Base-by-base conservation (phyloP, 1,140 invertebrate genomes). In the Hestina assimilis region DNA sequence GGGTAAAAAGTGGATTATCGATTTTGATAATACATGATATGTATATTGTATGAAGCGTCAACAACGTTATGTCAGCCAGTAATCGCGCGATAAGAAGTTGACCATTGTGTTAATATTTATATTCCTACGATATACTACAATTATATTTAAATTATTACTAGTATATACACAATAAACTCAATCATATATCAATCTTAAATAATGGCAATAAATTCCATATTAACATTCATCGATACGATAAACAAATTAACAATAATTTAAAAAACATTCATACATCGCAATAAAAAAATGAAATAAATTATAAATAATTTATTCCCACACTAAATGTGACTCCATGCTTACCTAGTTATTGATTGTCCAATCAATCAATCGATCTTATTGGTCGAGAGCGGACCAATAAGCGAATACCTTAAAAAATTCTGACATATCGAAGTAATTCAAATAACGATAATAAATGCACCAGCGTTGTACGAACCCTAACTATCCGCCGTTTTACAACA, bases 311-410 rank as follows among this genome's bases (percentile, higher is more conserved):
- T 58, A 58, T 58, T 58, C 55, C 40, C 17, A 50, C 29, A 51
- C 33, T 38, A 38, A 38, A 53, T 41, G 7, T 57, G 66, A 58
- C 61, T 65, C 57, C 53, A 58, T 53, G 17, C 45, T 57, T 60
- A 54, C 41, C 45, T 51, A 64, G 57, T 56, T 56, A 60, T 59
- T 59, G 61, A 45, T 52, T 45, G 54, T 67, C 14, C 63, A 56
- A 66, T 62, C 64, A 70, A 62, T 66, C 55, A 51, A 51, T 46
- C 29, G 29, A 20, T 33, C 54, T 59, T 29, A 72, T 69, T 72
- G 69, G 69, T 40, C 20, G 48, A 43, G 21, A 58, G n/a, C 40
- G 47, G 55, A 52, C 69, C 69, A 72, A 72, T 72, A 7, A 38
- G 28, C 24, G 43, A 8, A 47, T 40, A 52, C 33, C 46, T 64